phyloP scores from a whole-genome alignment of 2,113 vertebrate species.

The Baryphthengus martii region DNA sequence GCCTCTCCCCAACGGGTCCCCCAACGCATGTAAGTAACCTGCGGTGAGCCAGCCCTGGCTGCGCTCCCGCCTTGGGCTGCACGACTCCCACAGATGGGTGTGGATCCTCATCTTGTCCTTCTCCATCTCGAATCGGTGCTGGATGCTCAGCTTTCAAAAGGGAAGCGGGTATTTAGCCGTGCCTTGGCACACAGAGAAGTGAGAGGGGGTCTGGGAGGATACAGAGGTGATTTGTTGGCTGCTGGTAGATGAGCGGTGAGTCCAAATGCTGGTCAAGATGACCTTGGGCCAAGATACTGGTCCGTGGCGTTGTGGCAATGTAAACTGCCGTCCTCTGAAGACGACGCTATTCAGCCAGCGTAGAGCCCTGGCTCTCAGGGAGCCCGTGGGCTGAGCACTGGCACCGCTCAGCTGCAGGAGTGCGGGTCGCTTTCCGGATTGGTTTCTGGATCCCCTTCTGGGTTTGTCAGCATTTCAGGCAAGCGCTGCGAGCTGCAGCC shows the following conservation, averaged over 20 bases:
- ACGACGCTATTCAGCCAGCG: neutral
- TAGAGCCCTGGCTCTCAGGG: neutral
- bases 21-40: conserved; percentile 88
- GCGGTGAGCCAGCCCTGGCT: neutral
- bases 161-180: rapidly evolving
- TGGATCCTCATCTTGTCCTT: neutral
- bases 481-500: rapidly evolving
- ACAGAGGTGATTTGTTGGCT: neutral
- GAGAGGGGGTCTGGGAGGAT: neutral
- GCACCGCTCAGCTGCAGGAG: neutral
- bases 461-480: neutral
- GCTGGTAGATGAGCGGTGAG: neutral
- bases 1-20: conserved; percentile 89
- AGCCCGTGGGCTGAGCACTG: neutral
- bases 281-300: neutral
- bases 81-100: neutral
- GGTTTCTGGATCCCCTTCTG: neutral
- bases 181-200: neutral
- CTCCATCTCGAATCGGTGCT: neutral
- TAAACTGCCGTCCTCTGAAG: neutral
- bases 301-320: neutral
- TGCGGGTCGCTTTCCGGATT: neutral
- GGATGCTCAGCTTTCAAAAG: neutral
- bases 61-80: neutral
- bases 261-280: neutral